Base-by-base conservation (phyloP, 2,888 invertebrate species). In the Dinocampus coccinellae region DNA sequence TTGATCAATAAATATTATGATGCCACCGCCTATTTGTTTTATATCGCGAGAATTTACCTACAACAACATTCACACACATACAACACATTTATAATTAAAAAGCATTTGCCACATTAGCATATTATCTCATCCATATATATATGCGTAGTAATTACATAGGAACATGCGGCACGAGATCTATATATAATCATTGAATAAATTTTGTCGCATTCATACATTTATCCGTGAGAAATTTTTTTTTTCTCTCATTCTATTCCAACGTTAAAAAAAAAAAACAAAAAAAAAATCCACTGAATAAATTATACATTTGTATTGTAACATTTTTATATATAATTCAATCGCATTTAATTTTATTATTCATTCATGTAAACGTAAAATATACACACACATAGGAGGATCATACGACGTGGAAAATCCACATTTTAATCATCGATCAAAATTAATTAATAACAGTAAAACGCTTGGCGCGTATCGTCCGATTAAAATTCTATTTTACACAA, bases 51-150 rank as follows among this genome's bases (percentile, higher is more conserved):
- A 82, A 83, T 79, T 77, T 77, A 73, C 76, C 76, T 76, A 65
- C 68, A 70, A 76, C 63, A 55, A 74, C 79, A 82, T 83, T 84
- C 83, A 81, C 83, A 82, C 82, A 77, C 22, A 29, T 7, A 29
- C 29, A 29, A 47, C 57, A 55, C n/a, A 33, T 36, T 58, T 81
- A 81, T 77, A 79, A 79, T 83, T 82, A 82, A 81, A 81, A 75
- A 70, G 74, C 75, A 77, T 70, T 64, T 66, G 73, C 57, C 77
- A 79, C 78, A 80, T 85, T 84, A 84, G 81, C 84, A 85, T 85
- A 84, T 84, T 84, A 84, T 84, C 84, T 82, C 76, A 77, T 65
- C 1, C 20, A 47, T 47, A 47, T 16, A 47, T 47, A 47, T 16
- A n/a, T 39, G 16, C 70, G 78, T 63, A 42, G 64, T 82, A 82